Percentiles rank a stretch among this genome's conserved stretches.
Evolutionary conservation across 2,797 vertebrate genomes (phyloP).

Genomic region (Enteromius paludinosus): DNA sequence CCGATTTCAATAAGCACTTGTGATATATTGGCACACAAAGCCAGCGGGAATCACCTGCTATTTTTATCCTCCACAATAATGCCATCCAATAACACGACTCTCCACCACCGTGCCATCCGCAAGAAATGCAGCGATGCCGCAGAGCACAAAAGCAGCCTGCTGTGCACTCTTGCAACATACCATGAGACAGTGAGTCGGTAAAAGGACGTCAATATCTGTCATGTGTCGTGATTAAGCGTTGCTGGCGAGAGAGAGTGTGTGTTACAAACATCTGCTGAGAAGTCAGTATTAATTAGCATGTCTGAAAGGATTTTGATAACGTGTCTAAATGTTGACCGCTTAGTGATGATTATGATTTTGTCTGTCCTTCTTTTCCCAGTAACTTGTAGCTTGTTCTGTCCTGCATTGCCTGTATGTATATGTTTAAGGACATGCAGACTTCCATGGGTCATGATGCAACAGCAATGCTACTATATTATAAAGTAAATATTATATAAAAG

Average conservation of each 20-base stretch:
- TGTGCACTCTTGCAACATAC: conserved; percentile 19
- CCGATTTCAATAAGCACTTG: conserved; percentile 56
- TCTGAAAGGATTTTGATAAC: conserved; percentile 24
- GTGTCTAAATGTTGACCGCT: conserved; percentile 24
- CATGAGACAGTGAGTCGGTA: conserved; percentile 24
- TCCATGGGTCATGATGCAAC: not conserved
- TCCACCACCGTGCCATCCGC: not conserved
- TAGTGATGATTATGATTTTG: conserved; percentile 9
- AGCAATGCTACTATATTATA: too few relatives aligned
- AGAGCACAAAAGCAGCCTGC: conserved; percentile 22
- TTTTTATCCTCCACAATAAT: conserved; percentile 45
- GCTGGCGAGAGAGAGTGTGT: conserved; percentile 18
- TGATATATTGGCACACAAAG: conserved; percentile 49
- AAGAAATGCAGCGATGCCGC: conserved; percentile 11
- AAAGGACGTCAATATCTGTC: conserved; percentile 27
- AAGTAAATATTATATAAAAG: too few relatives aligned
- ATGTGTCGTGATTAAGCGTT: conserved; percentile 1
- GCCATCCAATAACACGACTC: conserved; percentile 40
- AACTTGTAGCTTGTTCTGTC: conserved; percentile 23
- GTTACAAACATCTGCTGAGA: conserved; percentile 31
- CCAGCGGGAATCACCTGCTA: conserved; percentile 47
- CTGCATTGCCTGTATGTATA: not conserved
- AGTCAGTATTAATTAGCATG: conserved; percentile 38
- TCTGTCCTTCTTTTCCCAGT: conserved; percentile 4
- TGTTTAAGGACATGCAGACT: conserved; percentile 30